These are phyloP conservation scores for Heteractis magnifica DNA, from an alignment of 92 coral and sea anemone genomes.

Conservation along the genomic window DNA sequence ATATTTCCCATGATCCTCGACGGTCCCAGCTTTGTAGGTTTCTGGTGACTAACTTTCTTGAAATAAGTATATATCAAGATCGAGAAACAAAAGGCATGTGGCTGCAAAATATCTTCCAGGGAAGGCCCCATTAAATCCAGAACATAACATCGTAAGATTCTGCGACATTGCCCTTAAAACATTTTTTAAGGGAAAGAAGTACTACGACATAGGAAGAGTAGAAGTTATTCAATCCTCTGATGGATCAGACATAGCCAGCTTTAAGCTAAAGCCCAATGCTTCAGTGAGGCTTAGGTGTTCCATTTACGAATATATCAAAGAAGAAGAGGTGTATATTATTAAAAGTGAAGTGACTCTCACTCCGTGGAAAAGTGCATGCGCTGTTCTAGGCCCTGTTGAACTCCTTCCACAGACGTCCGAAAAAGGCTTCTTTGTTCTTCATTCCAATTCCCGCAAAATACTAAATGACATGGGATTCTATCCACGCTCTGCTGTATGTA, in stretches of 20 bases:
- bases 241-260: conserved; percentile 28
- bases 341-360: conserved; percentile 7
- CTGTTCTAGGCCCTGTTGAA: conserved; percentile 19
- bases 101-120: conserved; percentile 36
- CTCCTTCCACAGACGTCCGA: conserved; percentile 4
- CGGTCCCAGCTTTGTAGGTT: too few species aligned
- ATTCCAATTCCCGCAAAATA: background rate
- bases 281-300: conserved; percentile 32
- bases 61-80: conserved; percentile 27
- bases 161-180: conserved; percentile 33
- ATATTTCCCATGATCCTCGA: too few species aligned
- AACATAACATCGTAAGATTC: conserved; percentile 32
- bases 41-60: too few species aligned
- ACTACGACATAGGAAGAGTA: conserved; percentile 11
- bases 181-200: background rate
- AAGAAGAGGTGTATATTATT: conserved; percentile 3
- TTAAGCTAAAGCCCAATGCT: background rate
- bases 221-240: conserved; percentile 39
- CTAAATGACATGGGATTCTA: conserved; percentile 8
- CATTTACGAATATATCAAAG: background rate
- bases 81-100: conserved; percentile 30
- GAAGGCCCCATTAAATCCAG: conserved; percentile 23
- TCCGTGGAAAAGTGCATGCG: conserved; percentile 23
- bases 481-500: conserved; percentile 15
- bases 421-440: conserved; percentile 15